Evolutionary conservation across 2,888 invertebrate genomes (phyloP), one percentile per base, ranked within the genome.

Genomic region (Papilio gigon): DNA sequence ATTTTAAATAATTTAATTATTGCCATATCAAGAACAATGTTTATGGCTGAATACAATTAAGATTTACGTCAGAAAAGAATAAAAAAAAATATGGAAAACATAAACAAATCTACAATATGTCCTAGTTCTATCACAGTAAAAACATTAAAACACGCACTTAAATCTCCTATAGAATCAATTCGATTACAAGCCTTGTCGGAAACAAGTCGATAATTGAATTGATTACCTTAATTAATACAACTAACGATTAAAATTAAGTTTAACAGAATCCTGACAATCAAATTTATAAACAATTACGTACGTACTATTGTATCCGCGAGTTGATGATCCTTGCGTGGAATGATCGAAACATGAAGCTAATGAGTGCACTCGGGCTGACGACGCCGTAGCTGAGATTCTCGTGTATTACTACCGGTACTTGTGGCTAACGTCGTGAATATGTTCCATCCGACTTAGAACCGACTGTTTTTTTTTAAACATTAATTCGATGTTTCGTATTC

Each of bases 81-180:
- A 33, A 22, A 22, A 47, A 53, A 65, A 71, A 67, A 63, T 60
- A 30, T 53, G 62, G 60, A n/a, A 53, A 69, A 68, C 65, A 62
- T 71, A 70, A 73, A 72, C 70, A 72, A 73, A 72, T 73, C 70
- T 71, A 75, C 70, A 72, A 67, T 76, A 76, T 88, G 82, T 84
- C 84, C 89, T 89, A 90, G 84, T 82, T 87, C 90, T 91, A 92
- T 92, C 91, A 92, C 91, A 91, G 91, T 86, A 87, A 87, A 58
- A 88, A 88, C 87, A 88, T 87, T 84, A 86, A 87, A 85, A 85
- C 77, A 78, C 79, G 81, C 80, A 76, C 74, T 71, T 75, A 74
- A 72, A 73, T 71, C 68, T 71, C 66, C 69, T 71, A 53, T 8
- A 70, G 73, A 75, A 73, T 71, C 70, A 70, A 68, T 69, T 64